A percentile compares a stretch with the other conserved stretches of the same genome.
phyloP scores from a whole-genome alignment of 2,797 vertebrate genomes.

The Cynodonichthys magdalenae region DNA sequence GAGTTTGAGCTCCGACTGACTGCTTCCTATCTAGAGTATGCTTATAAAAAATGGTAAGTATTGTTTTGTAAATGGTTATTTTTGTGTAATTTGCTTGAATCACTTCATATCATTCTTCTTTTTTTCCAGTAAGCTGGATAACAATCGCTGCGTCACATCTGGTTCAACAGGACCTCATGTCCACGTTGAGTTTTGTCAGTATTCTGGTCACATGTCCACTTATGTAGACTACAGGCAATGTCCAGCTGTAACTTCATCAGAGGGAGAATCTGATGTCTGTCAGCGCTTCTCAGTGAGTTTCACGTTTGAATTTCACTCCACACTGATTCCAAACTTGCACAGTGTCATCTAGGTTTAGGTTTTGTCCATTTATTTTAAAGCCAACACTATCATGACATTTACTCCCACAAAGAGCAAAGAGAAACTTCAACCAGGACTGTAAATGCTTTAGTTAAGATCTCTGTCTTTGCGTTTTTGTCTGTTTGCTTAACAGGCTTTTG shows the following conservation, averaged over 20 bases:
- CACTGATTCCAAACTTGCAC: too few relatives aligned
- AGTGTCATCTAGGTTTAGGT: neutral
- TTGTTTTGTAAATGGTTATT: neutral
- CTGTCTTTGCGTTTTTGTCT: neutral
- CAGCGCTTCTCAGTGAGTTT: conserved; percentile 89
- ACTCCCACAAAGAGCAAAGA: neutral
- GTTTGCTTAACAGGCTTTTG: conserved; percentile 85
- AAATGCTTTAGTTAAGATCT: neutral
- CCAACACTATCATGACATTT: neutral
- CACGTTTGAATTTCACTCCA: neutral
- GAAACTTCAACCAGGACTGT: neutral
- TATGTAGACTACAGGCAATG: conserved; percentile 93
- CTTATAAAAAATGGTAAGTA: conserved; percentile 93
- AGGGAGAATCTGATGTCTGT: conserved; percentile 79
- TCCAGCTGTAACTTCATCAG: conserved; percentile 60
- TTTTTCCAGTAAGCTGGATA: conserved; percentile 87
- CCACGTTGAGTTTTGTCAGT: conserved; percentile 90
- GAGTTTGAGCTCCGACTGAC: conserved; percentile 92
- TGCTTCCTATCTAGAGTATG: conserved; percentile 96
- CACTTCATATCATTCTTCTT: conserved; percentile 7
- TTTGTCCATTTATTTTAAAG: neutral
- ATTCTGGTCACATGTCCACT: conserved; percentile 79
- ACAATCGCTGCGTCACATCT: conserved; percentile 78
- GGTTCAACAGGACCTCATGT: conserved; percentile 69
- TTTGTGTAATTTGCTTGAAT: neutral